Evolutionary conservation across 2,888 invertebrate genomes (phyloP), one percentile per base, ranked within the genome.

Genomic region (Quadroppia sp.): DNA sequence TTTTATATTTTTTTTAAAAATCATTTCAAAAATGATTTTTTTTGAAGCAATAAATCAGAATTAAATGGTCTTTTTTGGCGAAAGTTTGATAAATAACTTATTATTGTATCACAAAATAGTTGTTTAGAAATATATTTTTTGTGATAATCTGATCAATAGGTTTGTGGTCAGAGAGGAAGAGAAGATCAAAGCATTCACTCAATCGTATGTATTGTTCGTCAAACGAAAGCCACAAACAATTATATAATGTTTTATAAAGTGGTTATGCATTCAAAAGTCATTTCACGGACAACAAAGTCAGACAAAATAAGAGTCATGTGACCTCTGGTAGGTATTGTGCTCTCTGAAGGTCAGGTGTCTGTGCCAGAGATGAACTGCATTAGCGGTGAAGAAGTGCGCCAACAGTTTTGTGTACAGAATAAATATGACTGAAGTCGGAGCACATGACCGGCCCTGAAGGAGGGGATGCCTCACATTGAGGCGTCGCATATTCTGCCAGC

Each of bases 171-270:
- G 30, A 59, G 59, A 59, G 59, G 59, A 59, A 59, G 59, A 59
- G 28, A 30, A 9, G 59, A 59, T 59, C 59, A 59, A 30, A 30
- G 59, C 59, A 30, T 59, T 59, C 59, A 59, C n/a, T 28, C 59
- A n/a, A 50, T 50, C 50, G 50, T 30, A 50, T n/a, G 50, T n/a
- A 50, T 50, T 17, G 50, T 20, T 20, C 20, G 50, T 1, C 50
- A 50, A 20, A 50, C 2, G 20, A n/a, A 50, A 50, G 20, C 50
- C 50, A 50, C 59, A 59, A 59, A 59, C 30, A 59, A 59, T 59
- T 30, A 59, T 59, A 25, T 59, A 28, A n/a, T n/a, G n/a, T n/a
- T n/a, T 59, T 59, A 59, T 59, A n/a, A 59, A 59, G 59, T 59
- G 59, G 25, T 17, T 25, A 59, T 59, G 59, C 59, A 59, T 59